Evolutionary conservation across 2,888 invertebrate species (phyloP), one percentile per base, ranked within the genome.

Genomic region (Helobdella robusta): DNA sequence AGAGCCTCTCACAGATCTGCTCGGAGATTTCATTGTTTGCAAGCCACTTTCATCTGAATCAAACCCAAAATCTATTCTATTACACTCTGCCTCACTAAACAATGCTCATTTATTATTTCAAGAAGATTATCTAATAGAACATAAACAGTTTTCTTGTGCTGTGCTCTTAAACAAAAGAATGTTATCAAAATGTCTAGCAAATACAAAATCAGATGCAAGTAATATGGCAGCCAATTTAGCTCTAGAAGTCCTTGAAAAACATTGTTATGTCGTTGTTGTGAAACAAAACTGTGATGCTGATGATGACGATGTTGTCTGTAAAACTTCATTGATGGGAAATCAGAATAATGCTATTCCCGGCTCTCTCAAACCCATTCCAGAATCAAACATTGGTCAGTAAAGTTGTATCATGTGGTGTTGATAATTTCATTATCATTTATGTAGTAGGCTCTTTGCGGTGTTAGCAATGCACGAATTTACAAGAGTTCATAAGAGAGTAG

Each of bases 341-440:
- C 74, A 73, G 8, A 72, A 74, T 25, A 66, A 75, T 36, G 64
- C 74, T 40, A 73, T 73, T 34, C 64, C 70, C 35, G 69, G 36
- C 59, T 44, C 58, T 28, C 65, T 66, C 32, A 63, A 71, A 20
- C 66, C 68, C 5, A 72, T 75, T 30, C 68, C 75, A 0, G 78
- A 80, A 2, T 78, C 81, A 67, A 84, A 83, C 71, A 76, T 84
- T 56, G 85, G 84, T 62, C 30, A 30, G 62, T 32, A n/a, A 28
- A 40, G 28, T 62, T 62, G 28, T 30, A 15, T 11, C 20, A n/a
- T 61, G 46, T 34, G 28, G 36, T 8, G 5, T 18, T 56, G n/a
- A n/a, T n/a, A n/a, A n/a, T n/a, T n/a, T n/a, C n/a, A n/a, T n/a
- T n/a, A n/a, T n/a, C n/a, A n/a, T n/a, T n/a, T n/a, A n/a, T n/a